Evolutionary conservation across 2,888 invertebrate species (phyloP), one percentile per base, ranked within the genome.

Genomic region (Machimus rusticus): DNA sequence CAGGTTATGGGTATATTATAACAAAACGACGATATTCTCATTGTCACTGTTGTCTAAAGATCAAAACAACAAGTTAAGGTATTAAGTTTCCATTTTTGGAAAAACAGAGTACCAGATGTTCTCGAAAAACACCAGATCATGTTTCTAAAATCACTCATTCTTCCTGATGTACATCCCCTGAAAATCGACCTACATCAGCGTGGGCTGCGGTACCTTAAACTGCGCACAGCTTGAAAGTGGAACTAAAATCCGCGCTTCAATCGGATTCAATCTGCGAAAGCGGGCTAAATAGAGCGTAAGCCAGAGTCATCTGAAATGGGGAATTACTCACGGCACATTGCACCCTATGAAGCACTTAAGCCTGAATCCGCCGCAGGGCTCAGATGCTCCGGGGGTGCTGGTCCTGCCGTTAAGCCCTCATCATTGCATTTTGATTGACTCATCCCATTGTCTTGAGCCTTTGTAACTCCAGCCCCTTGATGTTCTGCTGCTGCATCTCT

Each of bases 391-490:
- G 28, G 34, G 88, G 89, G 88, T 88, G 88, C 19, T 82, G 39
- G 37, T 57, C 82, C 82, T 66, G 34, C 82, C 37, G 66, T 89
- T 89, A 89, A 89, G 90, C 90, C 90, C 90, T 90, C 90, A 88
- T 90, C 89, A 90, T 90, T 89, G 90, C 89, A 89, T 89, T 90
- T 90, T 90, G 90, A 90, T 90, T 90, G 90, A 90, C 90, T 90
- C 90, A 90, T 90, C 90, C 89, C 89, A 88, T 90, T 90, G 90
- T 90, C 88, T 89, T 86, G 86, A 23, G 76, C 84, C 88, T 87
- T 86, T 19, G 86, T 87, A 55, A 57, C 86, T 78, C 43, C 76
- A 74, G 66, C 37, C 78, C 87, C 87, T 77, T 55, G 87, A 78
- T 87, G 87, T 82, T 87, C 88, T 87, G 37, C 81, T 76, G 9